Percentiles rank a stretch among this genome's conserved stretches.
Evolutionary conservation across 2,888 invertebrate genomes (phyloP).

Genomic region (Tenthredo mesomela): DNA sequence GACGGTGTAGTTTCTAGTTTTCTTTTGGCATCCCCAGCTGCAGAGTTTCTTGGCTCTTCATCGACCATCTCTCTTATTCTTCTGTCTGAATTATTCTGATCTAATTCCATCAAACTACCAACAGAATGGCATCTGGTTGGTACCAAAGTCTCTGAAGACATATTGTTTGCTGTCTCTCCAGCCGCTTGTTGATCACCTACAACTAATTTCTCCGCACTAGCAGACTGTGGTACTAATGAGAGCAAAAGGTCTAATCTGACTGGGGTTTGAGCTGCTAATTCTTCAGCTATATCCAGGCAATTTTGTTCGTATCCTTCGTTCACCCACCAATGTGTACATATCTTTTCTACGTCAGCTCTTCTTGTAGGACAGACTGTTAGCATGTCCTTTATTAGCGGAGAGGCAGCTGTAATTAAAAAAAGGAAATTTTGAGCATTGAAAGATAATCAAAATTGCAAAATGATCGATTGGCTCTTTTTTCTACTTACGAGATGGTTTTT

Average conservation of each 20-base stretch:
- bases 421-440: constrained; percentile 26
- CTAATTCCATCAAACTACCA: constrained; percentile 87
- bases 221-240: constrained; percentile 89
- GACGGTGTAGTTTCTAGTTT: constrained; percentile 89
- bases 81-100: constrained; percentile 84
- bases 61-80: constrained; percentile 87
- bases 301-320: constrained; percentile 91
- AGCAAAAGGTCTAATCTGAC: constrained; percentile 92
- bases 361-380: constrained; percentile 94
- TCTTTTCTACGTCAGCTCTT: constrained; percentile 95
- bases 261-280: constrained; percentile 93
- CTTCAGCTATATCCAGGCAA: constrained; percentile 92
- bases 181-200: constrained; percentile 81
- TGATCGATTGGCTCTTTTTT: constrained; percentile 50
- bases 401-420: constrained; percentile 86
- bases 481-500: constrained; percentile 91
- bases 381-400: constrained; percentile 96
- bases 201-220: constrained; percentile 85
- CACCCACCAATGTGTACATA: constrained; percentile 98
- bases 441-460: neutral
- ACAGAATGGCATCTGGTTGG: constrained; percentile 84
- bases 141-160: constrained; percentile 72
- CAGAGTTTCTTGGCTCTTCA: constrained; percentile 78
- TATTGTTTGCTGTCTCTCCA: constrained; percentile 66
- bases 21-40: constrained; percentile 83